Evolutionary conservation across 2,888 invertebrate species (phyloP), one percentile per base, ranked within the genome.

Genomic region (Adela reaumurella): DNA sequence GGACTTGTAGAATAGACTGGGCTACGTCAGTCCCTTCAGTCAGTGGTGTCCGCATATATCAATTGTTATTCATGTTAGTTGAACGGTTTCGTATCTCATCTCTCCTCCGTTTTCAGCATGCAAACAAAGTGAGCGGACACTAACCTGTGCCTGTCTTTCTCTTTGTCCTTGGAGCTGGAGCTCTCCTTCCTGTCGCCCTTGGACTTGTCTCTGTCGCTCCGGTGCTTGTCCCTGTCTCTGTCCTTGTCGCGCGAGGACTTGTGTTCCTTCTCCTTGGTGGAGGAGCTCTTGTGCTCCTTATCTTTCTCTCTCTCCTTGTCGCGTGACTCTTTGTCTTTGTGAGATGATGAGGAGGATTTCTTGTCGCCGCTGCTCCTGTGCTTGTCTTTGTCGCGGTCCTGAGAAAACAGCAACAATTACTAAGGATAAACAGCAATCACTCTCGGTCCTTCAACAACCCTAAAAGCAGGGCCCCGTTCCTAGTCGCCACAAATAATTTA

Each of bases 71-170:
- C n/a, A n/a, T n/a, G n/a, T n/a, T n/a, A n/a, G n/a, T n/a, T n/a
- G n/a, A n/a, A n/a, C n/a, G n/a, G n/a, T n/a, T n/a, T n/a, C n/a
- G n/a, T n/a, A n/a, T n/a, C n/a, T n/a, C 24, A 24, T 8, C 8
- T 24, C 5, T 8, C 5, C 24, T 24, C 8, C 24, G 24, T 24
- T 24, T 24, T 24, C 24, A 24, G 8, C 8, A 24, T 6, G 8
- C 4, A 24, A 24, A 24, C 4, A 6, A 24, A 24, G 8, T 24
- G 8, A 24, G 8, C 4, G 8, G 8, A 24, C 8, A 35, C 35
- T 47, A 67, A 83, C 68, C 79, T 83, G 57, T 85, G 82, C 59
- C n/a, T n/a, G n/a, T n/a, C n/a, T n/a, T n/a, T n/a, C n/a, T n/a
- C n/a, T n/a, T 81, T 85, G 49, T 84, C 84, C 62, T 82, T 84